Percentiles rank a stretch among this genome's conserved stretches.
Evolutionary conservation across 1,140 invertebrate species (phyloP).

Genomic region (Bombus soroeensis): DNA sequence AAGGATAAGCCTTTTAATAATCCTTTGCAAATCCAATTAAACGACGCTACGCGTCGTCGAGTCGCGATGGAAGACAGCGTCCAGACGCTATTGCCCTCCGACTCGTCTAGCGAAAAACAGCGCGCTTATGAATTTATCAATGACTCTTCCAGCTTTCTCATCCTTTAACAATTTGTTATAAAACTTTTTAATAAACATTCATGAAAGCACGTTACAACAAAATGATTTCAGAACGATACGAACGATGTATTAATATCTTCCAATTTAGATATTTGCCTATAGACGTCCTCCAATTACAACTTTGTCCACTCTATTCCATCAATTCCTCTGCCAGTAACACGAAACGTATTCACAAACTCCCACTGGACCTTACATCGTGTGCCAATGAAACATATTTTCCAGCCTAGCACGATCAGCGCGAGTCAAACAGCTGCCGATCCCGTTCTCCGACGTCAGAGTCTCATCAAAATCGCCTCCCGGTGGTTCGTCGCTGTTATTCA

Average conservation of each 20-base stretch:
- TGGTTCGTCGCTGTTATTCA: neutral
- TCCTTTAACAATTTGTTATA: neutral
- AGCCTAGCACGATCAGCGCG: neutral
- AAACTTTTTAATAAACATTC: too few relatives aligned
- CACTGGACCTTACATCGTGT: too few relatives aligned
- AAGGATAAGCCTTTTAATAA: constrained; percentile 51
- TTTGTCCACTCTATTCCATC: neutral
- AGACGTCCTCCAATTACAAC: neutral
- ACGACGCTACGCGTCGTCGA: constrained; percentile 37
- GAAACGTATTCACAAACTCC: neutral
- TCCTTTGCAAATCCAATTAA: constrained; percentile 53
- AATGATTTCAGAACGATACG: too few relatives aligned
- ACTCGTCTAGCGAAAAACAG: neutral
- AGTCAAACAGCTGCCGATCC: neutral
- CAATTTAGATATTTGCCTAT: too few relatives aligned
- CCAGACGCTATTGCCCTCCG: constrained; percentile 3
- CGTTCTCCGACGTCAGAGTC: neutral
- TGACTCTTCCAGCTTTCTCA: neutral
- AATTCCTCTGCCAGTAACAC: too few relatives aligned
- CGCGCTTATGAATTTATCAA: constrained; percentile 3
- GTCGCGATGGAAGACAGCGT: neutral
- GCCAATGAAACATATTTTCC: neutral
- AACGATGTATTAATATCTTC: too few relatives aligned
- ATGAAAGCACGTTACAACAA: neutral
- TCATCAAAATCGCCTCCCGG: constrained; percentile 6